A percentile compares a stretch with the other conserved stretches of the same genome.
These are phyloP conservation scores for Dasypogon diadema DNA, from an alignment of 2,888 invertebrate genomes.

Conservation along the genomic window DNA sequence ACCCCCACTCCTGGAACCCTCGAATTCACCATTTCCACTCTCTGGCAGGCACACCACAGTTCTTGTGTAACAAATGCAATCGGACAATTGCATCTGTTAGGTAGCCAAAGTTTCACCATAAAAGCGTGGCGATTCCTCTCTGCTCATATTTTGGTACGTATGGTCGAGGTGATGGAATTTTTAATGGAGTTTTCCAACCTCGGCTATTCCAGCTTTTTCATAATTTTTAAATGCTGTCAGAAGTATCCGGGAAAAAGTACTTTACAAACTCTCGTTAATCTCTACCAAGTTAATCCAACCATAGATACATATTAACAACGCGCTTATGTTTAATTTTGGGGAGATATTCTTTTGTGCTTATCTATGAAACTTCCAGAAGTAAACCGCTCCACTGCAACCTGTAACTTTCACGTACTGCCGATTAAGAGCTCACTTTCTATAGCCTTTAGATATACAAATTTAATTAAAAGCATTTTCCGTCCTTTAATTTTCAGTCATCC, in stretches of 20 bases:
- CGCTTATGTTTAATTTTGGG: no score
- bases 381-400: no score
- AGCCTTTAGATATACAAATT: constrained; percentile 54
- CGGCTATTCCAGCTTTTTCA: not conserved
- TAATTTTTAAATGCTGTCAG: no score
- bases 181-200: constrained; percentile 5
- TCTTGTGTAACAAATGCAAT: constrained; percentile 21
- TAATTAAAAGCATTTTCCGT: constrained; percentile 55
- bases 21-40: no score
- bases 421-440: not conserved
- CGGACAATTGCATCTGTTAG: constrained; percentile 41
- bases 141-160: not conserved
- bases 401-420: not conserved
- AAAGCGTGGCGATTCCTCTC: not conserved
- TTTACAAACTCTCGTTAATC: not conserved
- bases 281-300: not conserved
- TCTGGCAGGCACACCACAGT: not conserved
- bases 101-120: constrained; percentile 22
- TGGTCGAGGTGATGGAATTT: constrained; percentile 18
- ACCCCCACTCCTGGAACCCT: no score
- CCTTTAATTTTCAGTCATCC: constrained; percentile 58
- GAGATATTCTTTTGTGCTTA: no score
- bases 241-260: not conserved
- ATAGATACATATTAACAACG: not conserved
- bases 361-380: no score